Evolutionary conservation across 1,140 invertebrate genomes (phyloP).

Genomic region (Drosophila aff.): DNA sequence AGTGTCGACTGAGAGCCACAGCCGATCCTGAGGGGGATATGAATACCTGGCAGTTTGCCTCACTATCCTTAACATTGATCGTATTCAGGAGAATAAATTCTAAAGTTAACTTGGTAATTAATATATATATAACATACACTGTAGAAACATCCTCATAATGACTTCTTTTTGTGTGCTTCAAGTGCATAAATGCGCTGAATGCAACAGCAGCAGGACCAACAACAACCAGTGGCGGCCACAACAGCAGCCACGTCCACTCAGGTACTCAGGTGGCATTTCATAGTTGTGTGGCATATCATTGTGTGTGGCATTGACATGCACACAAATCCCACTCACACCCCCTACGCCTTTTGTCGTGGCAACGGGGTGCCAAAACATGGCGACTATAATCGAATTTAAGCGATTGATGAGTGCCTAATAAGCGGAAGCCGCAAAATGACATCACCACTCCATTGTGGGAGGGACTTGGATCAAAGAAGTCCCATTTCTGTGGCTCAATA

Average conservation of each 20-base stretch:
- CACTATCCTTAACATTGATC: not conserved
- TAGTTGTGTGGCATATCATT: conserved; percentile 2
- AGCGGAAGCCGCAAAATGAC: conserved; percentile 30
- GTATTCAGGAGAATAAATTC: not conserved
- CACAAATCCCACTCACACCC: not conserved
- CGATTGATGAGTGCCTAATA: conserved; percentile 43
- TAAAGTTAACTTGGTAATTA: not conserved
- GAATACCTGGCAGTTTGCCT: not conserved
- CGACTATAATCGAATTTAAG: conserved; percentile 23
- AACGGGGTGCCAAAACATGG: not conserved
- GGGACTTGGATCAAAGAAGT: not conserved
- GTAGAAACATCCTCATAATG: too few species aligned
- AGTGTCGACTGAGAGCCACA: not conserved
- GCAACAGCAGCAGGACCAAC: not conserved
- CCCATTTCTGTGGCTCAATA: not conserved
- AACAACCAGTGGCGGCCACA: not conserved
- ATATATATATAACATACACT: too few species aligned
- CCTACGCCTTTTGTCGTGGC: not conserved
- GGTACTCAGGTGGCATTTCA: conserved; percentile 45
- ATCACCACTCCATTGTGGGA: not conserved
- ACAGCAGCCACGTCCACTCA: conserved; percentile 20
- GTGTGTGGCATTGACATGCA: conserved; percentile 37
- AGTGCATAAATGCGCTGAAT: conserved; percentile 21
- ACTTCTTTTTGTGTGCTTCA: too few species aligned
- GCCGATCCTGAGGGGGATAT: not conserved